phyloP scores from a whole-genome alignment of 2,113 vertebrate species.

The Felis chaus region DNA sequence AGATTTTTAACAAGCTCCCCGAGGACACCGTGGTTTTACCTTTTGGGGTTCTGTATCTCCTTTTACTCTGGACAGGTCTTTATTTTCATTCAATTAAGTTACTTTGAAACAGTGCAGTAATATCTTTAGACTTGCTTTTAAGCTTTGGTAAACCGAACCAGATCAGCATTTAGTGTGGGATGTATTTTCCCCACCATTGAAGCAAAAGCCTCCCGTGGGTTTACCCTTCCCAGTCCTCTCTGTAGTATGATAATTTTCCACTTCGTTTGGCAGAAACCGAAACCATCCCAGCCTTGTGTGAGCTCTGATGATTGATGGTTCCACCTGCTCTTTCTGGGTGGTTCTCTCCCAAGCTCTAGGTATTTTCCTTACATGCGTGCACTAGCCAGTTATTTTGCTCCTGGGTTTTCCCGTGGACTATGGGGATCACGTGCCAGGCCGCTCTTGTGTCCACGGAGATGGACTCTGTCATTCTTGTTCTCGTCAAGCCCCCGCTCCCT shows the following conservation, averaged over 20 bases:
- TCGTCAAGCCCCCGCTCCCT: accelerated
- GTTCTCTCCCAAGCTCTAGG: accelerated
- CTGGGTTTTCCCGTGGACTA: too few species aligned
- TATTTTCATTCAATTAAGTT: background rate
- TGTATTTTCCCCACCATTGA: background rate
- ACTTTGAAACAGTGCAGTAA: background rate
- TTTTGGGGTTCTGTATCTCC: background rate
- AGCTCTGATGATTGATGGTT: background rate
- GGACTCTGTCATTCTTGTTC: background rate
- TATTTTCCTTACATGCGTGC: accelerated
- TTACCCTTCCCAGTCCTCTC: background rate
- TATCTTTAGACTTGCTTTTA: background rate
- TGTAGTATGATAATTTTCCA: background rate
- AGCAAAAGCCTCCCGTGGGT: background rate
- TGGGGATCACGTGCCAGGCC: accelerated
- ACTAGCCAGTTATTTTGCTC: accelerated
- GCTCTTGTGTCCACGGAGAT: accelerated
- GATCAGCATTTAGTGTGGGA: background rate
- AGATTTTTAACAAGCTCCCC: background rate
- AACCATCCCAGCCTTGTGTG: background rate
- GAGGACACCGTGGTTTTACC: background rate
- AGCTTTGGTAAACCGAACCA: background rate
- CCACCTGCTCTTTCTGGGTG: background rate
- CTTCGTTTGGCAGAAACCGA: background rate
- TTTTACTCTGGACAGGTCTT: background rate